Conservation (phyloP, 2,888 invertebrate genomes). For the Melinaea menophilus region DNA sequence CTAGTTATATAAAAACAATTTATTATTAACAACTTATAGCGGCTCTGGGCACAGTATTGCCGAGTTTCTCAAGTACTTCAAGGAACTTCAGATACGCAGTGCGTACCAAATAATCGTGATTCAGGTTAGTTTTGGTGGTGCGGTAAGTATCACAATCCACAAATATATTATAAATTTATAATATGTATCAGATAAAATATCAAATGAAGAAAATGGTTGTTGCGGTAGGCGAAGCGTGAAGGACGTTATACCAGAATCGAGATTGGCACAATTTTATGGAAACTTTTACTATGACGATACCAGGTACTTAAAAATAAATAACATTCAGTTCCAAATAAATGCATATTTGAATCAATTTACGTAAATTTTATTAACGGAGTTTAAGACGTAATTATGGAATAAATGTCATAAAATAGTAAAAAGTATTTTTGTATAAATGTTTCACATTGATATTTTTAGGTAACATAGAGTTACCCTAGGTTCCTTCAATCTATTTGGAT, state of each 20-base stretch:
- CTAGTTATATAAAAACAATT: background rate
- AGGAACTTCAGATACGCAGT: conserved; percentile 55
- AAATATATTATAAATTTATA: conserved; percentile 25
- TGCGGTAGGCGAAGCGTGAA: conserved; percentile 72
- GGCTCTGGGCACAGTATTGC: conserved; percentile 71
- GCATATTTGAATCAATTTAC: too few species aligned
- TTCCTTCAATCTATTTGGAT: too few species aligned
- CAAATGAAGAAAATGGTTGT: conserved; percentile 62
- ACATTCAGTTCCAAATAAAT: background rate
- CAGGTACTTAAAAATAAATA: conserved; percentile 43
- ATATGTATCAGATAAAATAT: conserved; percentile 50
- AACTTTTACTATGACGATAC: conserved; percentile 75
- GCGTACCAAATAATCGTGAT: conserved; percentile 57
- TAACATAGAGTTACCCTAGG: too few species aligned
- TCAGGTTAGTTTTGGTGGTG: conserved; percentile 42
- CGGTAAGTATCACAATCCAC: background rate
- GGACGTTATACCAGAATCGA: conserved; percentile 81
- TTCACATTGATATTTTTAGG: too few species aligned
- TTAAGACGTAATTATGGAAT: too few species aligned
- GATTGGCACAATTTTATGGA: conserved; percentile 78
- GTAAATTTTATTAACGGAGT: too few species aligned
- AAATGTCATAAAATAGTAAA: too few species aligned
- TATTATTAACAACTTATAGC: conserved; percentile 48
- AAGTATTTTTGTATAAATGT: too few species aligned
- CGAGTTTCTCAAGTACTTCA: conserved; percentile 67